Evolutionary conservation across 2,888 invertebrate species (phyloP), one percentile per base, ranked within the genome.

Genomic region (Ferrisia virgata): DNA sequence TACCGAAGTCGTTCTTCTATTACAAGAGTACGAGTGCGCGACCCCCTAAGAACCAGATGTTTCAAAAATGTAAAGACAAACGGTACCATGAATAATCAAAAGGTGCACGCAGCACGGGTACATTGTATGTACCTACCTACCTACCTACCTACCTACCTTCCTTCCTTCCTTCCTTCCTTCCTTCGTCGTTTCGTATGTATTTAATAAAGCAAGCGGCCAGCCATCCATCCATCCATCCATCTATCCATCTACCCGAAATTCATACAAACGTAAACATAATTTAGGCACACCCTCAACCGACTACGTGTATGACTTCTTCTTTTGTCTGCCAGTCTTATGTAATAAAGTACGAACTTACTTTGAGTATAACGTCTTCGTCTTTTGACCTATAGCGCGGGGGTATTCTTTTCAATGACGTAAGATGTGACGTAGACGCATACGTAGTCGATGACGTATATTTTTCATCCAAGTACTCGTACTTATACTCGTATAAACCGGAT

Each of bases 1-100:
- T 83, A 72, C 76, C 83, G 28, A 72, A 83, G 72, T 83, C 81
- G 81, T 81, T 81, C 53, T 81, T 58, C 53, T 81, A 58, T 80
- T 80, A 47, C 80, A 43, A 40, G 80, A 43, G 53, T 58, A 81
- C 36, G 36, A 79, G 5, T 6, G 28, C 28, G 15, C 79, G 79
- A 79, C 82, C 83, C 83, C 83, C 72, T 76, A 83, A 83, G 83
- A 83, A 83, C 83, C 83, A 83, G 83, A 76, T 83, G 83, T 83
- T 83, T 83, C 72, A 18, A 28, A n/a, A n/a, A 43, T 82, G 39
- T 76, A 83, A 83, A 83, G 83, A 83, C 83, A 83, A 64, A 39
- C 72, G 69, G 82, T 82, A 31, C 43, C n/a, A 81, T 58, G 81
- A 82, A 82, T 64, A 69, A 82, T 64, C 43, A 72, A 83, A 83